These are phyloP conservation scores for Drosophila quadrilineata DNA, from an alignment of 1,140 invertebrate genomes.

Conservation along the genomic window DNA sequence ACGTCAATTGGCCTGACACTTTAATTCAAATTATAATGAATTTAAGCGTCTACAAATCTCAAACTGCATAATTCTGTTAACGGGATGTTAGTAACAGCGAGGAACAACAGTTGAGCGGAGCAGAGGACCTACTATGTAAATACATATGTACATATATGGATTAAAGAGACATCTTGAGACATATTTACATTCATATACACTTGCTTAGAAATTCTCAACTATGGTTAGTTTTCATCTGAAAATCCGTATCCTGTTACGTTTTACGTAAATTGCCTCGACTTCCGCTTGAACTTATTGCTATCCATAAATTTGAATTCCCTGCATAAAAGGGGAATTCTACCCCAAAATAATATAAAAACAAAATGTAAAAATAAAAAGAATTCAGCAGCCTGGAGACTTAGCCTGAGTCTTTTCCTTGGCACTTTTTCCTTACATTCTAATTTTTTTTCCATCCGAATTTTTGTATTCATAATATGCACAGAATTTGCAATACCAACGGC, in stretches of 20 bases:
- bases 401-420: background rate
- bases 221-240: background rate
- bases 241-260: slow-evolving; percentile 21
- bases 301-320: slow-evolving; percentile 48
- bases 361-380: slow-evolving; percentile 36
- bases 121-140: too few species aligned
- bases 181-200: slow-evolving; percentile 3
- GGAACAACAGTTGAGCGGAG: too few species aligned
- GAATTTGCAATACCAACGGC: slow-evolving; percentile 32
- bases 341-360: slow-evolving; percentile 1
- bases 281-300: slow-evolving; percentile 31
- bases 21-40: slow-evolving; percentile 38
- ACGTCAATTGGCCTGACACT: slow-evolving; percentile 20
- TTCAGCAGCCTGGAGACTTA: background rate
- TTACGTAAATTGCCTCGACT: slow-evolving; percentile 41
- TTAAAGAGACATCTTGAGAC: background rate
- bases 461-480: slow-evolving; percentile 51
- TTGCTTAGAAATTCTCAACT: too few species aligned
- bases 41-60: slow-evolving; percentile 57
- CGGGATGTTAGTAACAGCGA: too few species aligned
- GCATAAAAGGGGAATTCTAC: background rate
- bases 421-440: background rate
- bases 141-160: too few species aligned
- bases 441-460: background rate
- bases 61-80: slow-evolving; percentile 8